Conservation (phyloP, 2,113 vertebrate species). For the Eubucco bourcierii region DNA sequence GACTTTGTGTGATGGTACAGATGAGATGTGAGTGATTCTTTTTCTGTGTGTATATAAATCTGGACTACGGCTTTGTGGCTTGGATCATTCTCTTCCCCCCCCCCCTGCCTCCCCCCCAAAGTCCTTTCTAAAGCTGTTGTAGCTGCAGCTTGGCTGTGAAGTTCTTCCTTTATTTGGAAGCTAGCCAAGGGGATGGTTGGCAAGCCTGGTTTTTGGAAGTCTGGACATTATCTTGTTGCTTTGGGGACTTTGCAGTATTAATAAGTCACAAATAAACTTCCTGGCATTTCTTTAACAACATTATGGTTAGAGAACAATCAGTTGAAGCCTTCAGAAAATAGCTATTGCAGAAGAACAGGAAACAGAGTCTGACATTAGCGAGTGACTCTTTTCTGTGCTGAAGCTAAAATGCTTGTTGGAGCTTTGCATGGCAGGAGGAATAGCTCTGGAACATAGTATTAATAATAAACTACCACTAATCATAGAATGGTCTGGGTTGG, state of each 20-base stretch:
- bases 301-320: conserved; percentile 33
- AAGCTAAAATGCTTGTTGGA: background rate
- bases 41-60: background rate
- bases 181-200: conserved; percentile 16
- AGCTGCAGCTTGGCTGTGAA: conserved; percentile 20
- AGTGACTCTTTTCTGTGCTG: background rate
- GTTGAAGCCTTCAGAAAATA: conserved; percentile 38
- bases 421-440: background rate
- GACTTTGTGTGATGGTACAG: background rate
- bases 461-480: background rate
- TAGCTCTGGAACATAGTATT: background rate
- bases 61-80: background rate
- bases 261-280: conserved; percentile 53
- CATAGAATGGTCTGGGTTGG: background rate
- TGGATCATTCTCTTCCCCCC: background rate
- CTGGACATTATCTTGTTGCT: conserved; percentile 42
- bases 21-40: background rate
- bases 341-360: conserved; percentile 20
- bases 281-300: conserved; percentile 42
- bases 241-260: conserved; percentile 46
- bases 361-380: background rate
- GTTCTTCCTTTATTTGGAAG: conserved; percentile 39
- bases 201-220: conserved; percentile 35
- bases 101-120: too few relatives aligned
- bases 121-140: background rate